phyloP scores from a whole-genome alignment of 2,797 vertebrate genomes.

The Typhlichthys subterraneus region DNA sequence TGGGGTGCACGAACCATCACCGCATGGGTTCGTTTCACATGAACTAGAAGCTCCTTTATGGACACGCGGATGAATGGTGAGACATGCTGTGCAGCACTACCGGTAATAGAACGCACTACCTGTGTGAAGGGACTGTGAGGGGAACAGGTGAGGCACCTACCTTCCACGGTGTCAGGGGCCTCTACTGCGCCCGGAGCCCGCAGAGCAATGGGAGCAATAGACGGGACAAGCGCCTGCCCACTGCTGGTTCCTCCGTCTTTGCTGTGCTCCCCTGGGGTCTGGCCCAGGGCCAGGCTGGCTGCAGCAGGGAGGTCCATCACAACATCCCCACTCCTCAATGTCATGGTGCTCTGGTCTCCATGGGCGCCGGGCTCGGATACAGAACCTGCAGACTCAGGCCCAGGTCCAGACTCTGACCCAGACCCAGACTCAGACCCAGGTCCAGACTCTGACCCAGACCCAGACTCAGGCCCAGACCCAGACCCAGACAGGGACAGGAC shows the following conservation, averaged over 20 bases:
- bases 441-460: slow-evolving; percentile 60
- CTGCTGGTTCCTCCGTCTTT: slow-evolving; percentile 56
- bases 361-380: slow-evolving; percentile 61
- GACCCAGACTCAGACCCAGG: not conserved
- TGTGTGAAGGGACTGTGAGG: no score
- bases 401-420: slow-evolving; percentile 52
- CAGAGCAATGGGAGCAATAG: slow-evolving; percentile 44
- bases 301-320: slow-evolving; percentile 70
- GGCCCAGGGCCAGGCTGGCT: slow-evolving; percentile 73
- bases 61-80: not conserved
- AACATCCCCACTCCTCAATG: slow-evolving; percentile 77
- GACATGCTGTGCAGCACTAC: not conserved
- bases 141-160: slow-evolving; percentile 59
- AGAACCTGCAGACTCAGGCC: slow-evolving; percentile 70
- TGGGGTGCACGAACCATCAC: slow-evolving; percentile 65
- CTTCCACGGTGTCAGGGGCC: slow-evolving; percentile 50
- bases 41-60: slow-evolving; percentile 53
- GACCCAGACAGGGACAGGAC: slow-evolving; percentile 65
- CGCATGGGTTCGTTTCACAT: slow-evolving; percentile 72
- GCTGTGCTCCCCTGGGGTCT: slow-evolving; percentile 70
- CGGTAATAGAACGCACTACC: not conserved
- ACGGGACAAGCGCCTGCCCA: slow-evolving; percentile 56
- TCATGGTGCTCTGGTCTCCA: slow-evolving; percentile 62
- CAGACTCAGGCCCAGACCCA: slow-evolving; percentile 54
- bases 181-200: slow-evolving; percentile 32